Percentiles rank a stretch among this genome's conserved stretches.
Evolutionary conservation across 2,888 invertebrate genomes (phyloP).

Genomic region (Acrocyrtus sp.): DNA sequence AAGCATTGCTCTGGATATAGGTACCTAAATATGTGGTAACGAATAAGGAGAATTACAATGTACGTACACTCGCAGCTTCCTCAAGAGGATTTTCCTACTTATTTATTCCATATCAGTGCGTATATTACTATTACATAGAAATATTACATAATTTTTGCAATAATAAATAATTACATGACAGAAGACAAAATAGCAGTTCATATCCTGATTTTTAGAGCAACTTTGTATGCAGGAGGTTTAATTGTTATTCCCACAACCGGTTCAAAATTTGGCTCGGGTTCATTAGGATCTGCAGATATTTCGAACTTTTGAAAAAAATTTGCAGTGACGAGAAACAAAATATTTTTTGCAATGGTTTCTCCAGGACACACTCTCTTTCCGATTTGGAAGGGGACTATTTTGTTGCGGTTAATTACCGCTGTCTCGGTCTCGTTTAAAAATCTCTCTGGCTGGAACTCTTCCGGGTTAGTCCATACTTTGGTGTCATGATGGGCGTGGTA

Average conservation of each 20-base stretch:
- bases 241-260: background rate
- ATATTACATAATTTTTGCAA: too few relatives aligned
- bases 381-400: background rate
- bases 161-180: too few relatives aligned
- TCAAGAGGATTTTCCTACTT: too few relatives aligned
- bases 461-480: slow-evolving; percentile 11
- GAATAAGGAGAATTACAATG: too few relatives aligned
- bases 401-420: background rate
- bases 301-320: background rate
- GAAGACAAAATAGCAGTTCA: too few relatives aligned
- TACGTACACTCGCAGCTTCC: too few relatives aligned
- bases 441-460: slow-evolving; percentile 10
- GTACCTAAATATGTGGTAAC: too few relatives aligned
- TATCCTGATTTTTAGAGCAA: too few relatives aligned
- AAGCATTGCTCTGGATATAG: too few relatives aligned
- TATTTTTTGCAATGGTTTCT: slow-evolving; percentile 16
- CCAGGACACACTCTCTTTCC: slow-evolving; percentile 20
- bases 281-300: background rate
- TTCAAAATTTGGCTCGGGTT: background rate
- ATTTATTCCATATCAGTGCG: too few relatives aligned
- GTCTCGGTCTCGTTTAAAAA: background rate
- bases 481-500: slow-evolving; percentile 9
- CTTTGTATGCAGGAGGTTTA: background rate
- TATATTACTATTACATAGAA: too few relatives aligned
- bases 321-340: slow-evolving; percentile 2